These are phyloP conservation scores for Amphiprion ocellaris DNA, from an alignment of 2,113 vertebrate species.

Conservation along the genomic window DNA sequence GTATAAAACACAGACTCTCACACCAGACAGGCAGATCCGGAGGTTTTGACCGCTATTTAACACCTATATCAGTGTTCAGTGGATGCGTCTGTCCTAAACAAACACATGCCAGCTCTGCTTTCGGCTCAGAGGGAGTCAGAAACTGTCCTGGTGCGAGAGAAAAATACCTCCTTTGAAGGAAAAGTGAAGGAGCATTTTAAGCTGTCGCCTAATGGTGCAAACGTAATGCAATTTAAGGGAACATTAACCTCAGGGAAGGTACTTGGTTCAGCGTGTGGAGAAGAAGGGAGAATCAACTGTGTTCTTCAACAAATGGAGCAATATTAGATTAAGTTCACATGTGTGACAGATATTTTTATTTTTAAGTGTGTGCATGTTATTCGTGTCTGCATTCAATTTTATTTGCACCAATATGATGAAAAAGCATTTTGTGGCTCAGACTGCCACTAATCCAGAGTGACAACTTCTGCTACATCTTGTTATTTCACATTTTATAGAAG, in stretches of 20 bases:
- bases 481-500: background rate
- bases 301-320: background rate
- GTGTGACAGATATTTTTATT: background rate
- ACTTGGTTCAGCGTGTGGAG: background rate
- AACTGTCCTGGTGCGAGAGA: background rate
- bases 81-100: conserved; percentile 21
- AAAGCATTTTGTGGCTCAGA: background rate
- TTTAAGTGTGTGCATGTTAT: background rate
- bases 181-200: conserved; percentile 2
- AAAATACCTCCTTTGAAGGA: conserved; percentile 1
- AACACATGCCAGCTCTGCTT: background rate
- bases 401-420: background rate
- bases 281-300: background rate
- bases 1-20: conserved; percentile 33
- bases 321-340: background rate
- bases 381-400: conserved; percentile 1
- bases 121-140: background rate
- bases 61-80: conserved; percentile 19
- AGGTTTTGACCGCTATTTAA: conserved; percentile 35
- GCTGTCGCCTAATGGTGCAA: conserved; percentile 3
- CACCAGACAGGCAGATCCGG: conserved; percentile 20
- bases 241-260: conserved; percentile 10
- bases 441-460: background rate
- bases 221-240: conserved; percentile 30
- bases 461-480: background rate